Evolutionary conservation across 2,113 vertebrate species (phyloP).

Genomic region (Baryphthengus martii): DNA sequence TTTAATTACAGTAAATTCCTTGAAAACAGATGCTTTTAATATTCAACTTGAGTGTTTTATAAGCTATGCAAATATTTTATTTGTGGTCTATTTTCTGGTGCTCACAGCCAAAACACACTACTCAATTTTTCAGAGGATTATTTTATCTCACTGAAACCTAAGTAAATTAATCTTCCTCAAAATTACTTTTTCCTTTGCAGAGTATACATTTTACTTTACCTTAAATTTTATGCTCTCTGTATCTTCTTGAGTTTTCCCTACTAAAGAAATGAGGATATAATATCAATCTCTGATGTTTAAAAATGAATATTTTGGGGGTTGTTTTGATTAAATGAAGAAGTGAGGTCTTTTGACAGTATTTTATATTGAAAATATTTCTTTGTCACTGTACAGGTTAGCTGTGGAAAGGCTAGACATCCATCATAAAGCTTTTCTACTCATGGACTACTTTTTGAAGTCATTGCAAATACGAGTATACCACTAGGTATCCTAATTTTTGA

Average conservation of each 20-base stretch:
- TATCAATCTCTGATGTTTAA: neutral
- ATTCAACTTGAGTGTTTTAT: slow-evolving; percentile 65
- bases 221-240: neutral
- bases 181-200: neutral
- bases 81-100: slow-evolving; percentile 66
- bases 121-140: slow-evolving; percentile 51
- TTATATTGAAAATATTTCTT: neutral
- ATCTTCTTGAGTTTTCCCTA: neutral
- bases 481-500: neutral
- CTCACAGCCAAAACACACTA: slow-evolving; percentile 59
- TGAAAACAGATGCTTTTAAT: slow-evolving; percentile 75
- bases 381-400: neutral
- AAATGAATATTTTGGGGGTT: neutral
- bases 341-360: neutral
- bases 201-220: neutral
- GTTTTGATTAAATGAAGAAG: neutral
- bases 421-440: neutral
- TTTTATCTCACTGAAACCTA: slow-evolving; percentile 53
- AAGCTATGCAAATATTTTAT: slow-evolving; percentile 73
- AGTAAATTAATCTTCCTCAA: slow-evolving; percentile 1
- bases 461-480: accelerated
- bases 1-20: slow-evolving; percentile 69
- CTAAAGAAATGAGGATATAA: neutral
- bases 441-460: neutral
- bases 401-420: neutral